Conservation (phyloP, 2,888 invertebrate genomes). For the Leistus spinibarbis region DNA sequence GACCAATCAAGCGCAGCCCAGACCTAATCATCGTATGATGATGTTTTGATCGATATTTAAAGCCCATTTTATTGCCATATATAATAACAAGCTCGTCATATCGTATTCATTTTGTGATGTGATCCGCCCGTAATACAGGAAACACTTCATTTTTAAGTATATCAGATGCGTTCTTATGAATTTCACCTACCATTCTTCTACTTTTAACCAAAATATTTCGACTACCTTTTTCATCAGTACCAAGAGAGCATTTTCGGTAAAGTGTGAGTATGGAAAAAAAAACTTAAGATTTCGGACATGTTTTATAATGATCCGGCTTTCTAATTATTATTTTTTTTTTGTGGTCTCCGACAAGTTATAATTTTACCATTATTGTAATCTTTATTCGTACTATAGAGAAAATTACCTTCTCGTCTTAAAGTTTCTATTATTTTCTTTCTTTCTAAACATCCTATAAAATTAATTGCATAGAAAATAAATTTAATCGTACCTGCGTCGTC, state of each 20-base stretch:
- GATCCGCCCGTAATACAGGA: slow-evolving; percentile 42
- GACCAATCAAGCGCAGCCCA: slow-evolving; percentile 40
- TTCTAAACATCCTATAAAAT: neutral
- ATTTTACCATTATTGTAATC: neutral
- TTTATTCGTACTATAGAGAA: slow-evolving; percentile 6
- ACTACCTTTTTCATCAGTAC: slow-evolving; percentile 33
- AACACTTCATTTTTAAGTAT: slow-evolving; percentile 39
- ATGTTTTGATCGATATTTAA: too few relatives aligned
- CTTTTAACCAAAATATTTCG: slow-evolving; percentile 40
- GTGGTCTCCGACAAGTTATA: slow-evolving; percentile 3
- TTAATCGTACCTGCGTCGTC: too few relatives aligned
- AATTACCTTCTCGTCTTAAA: slow-evolving; percentile 3
- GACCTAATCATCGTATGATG: slow-evolving; percentile 37
- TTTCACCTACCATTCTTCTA: slow-evolving; percentile 39
- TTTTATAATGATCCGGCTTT: neutral
- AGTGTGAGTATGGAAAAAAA: slow-evolving; percentile 42
- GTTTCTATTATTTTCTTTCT: neutral
- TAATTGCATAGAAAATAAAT: too few relatives aligned
- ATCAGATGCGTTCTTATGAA: slow-evolving; percentile 39
- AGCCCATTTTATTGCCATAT: slow-evolving; percentile 34
- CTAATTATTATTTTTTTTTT: neutral
- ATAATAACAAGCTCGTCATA: slow-evolving; percentile 30
- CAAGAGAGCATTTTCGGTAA: slow-evolving; percentile 41
- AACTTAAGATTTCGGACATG: slow-evolving; percentile 44
- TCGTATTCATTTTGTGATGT: slow-evolving; percentile 29